Conservation (phyloP, 2,888 invertebrate genomes). For the Drosophila nigricruria region DNA sequence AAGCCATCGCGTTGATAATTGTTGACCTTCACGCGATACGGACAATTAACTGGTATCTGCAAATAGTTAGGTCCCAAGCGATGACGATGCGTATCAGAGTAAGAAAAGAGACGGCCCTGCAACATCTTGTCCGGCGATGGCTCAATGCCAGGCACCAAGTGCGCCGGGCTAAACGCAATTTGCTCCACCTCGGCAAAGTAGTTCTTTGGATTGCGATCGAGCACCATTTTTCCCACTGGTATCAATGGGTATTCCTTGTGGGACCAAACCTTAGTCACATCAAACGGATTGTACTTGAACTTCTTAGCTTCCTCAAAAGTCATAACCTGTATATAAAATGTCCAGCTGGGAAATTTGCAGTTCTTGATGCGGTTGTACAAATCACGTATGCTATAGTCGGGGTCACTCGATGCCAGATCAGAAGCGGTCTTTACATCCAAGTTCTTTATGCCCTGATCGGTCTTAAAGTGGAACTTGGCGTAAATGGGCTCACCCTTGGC, state of each 20-base stretch:
- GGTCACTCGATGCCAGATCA: conserved; percentile 90
- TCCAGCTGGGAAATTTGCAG: conserved; percentile 92
- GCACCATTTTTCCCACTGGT: conserved; percentile 93
- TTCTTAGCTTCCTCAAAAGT: conserved; percentile 93
- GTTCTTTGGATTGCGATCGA: conserved; percentile 95
- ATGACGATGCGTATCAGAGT: conserved; percentile 96
- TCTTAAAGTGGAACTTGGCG: conserved; percentile 97
- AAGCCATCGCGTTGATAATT: conserved; percentile 97
- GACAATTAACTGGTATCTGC: conserved; percentile 98
- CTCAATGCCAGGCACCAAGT: conserved; percentile 96
- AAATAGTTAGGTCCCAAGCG: conserved; percentile 96
- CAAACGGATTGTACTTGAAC: conserved; percentile 95
- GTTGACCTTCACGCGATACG: conserved; percentile 89
- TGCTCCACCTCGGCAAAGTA: conserved; percentile 98
- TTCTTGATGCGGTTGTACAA: conserved; percentile 94
- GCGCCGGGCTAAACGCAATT: conserved; percentile 95
- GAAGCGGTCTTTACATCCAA: conserved; percentile 86
- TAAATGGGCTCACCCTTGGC: conserved; percentile 90
- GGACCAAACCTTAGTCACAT: conserved; percentile 97
- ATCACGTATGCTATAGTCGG: conserved; percentile 95
- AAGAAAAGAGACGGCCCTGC: conserved; percentile 94
- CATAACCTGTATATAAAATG: conserved; percentile 95
- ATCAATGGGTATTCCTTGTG: conserved; percentile 95
- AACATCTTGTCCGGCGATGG: conserved; percentile 98
- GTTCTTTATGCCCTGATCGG: conserved; percentile 95